Evolutionary conservation across 2,888 invertebrate genomes (phyloP).

Genomic region (Schizotus pectinicornis): DNA sequence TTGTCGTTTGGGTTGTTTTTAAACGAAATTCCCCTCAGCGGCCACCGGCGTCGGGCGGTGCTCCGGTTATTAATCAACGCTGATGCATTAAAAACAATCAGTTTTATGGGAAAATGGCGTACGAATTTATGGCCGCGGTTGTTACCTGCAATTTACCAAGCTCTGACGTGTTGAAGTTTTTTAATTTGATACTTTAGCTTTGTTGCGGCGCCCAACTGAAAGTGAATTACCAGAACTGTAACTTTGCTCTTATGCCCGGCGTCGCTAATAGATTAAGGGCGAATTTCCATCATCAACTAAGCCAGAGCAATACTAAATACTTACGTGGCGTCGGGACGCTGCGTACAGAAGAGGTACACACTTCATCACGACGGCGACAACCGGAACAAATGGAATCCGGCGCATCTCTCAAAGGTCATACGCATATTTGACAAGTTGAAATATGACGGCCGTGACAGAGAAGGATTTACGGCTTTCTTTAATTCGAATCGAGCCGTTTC

Average conservation of each 20-base stretch:
- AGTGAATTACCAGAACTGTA: constrained; percentile 38
- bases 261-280: constrained; percentile 40
- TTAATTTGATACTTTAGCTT: constrained; percentile 39
- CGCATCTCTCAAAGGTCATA: constrained; percentile 45
- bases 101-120: constrained; percentile 2
- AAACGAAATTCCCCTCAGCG: background rate
- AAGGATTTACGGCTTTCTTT: constrained; percentile 46
- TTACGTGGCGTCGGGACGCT: constrained; percentile 19
- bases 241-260: constrained; percentile 37
- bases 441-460: constrained; percentile 45
- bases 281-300: constrained; percentile 20
- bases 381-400: constrained; percentile 54
- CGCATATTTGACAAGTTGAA: constrained; percentile 50
- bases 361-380: constrained; percentile 51
- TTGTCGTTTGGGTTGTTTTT: constrained; percentile 5
- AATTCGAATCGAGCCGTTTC: constrained; percentile 34
- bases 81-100: constrained; percentile 19
- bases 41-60: background rate
- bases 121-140: constrained; percentile 16
- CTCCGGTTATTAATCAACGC: constrained; percentile 6
- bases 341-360: constrained; percentile 27
- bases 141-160: background rate
- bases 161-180: constrained; percentile 32
- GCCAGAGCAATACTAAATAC: constrained; percentile 32
- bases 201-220: constrained; percentile 36